Evolutionary conservation across 2,797 vertebrate species (phyloP).

Genomic region (Lacerta agilis): DNA sequence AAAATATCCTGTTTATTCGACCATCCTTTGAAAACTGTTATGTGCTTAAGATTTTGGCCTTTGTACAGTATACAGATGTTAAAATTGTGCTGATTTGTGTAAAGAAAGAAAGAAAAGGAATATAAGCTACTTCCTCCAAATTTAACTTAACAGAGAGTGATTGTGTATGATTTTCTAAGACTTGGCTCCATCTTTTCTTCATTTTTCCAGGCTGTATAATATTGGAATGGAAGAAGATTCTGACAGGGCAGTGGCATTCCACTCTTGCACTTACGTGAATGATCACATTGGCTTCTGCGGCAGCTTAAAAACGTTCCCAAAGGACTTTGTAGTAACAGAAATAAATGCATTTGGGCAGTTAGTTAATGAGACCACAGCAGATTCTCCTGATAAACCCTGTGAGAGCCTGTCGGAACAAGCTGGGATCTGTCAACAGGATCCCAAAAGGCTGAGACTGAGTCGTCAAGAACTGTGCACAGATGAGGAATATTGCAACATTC

Average conservation of each 20-base stretch:
- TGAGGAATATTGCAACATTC: background rate
- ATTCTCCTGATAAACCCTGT: background rate
- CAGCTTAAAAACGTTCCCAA: slow-evolving; percentile 85
- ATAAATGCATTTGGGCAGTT: slow-evolving; percentile 78
- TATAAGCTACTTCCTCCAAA: background rate
- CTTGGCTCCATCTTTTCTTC: background rate
- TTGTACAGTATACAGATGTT: background rate
- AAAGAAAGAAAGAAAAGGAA: background rate
- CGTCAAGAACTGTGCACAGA: background rate
- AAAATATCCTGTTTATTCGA: background rate
- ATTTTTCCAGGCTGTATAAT: slow-evolving; percentile 29
- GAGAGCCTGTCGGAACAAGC: background rate
- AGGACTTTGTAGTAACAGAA: slow-evolving; percentile 92
- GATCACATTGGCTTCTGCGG: slow-evolving; percentile 87
- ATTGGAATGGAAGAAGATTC: slow-evolving; percentile 48
- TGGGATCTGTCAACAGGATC: background rate
- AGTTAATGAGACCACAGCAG: slow-evolving; percentile 59
- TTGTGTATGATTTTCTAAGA: background rate
- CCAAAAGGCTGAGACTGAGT: slow-evolving; percentile 47
- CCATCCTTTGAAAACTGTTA: background rate
- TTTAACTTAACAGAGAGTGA: background rate
- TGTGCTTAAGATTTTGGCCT: background rate
- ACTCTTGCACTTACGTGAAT: slow-evolving; percentile 69
- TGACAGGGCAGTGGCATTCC: slow-evolving; percentile 30
- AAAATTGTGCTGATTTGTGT: background rate